Percentiles rank a stretch among this genome's conserved stretches.
phyloP scores from a whole-genome alignment of 2,797 vertebrate species.

The Poecile montanus region DNA sequence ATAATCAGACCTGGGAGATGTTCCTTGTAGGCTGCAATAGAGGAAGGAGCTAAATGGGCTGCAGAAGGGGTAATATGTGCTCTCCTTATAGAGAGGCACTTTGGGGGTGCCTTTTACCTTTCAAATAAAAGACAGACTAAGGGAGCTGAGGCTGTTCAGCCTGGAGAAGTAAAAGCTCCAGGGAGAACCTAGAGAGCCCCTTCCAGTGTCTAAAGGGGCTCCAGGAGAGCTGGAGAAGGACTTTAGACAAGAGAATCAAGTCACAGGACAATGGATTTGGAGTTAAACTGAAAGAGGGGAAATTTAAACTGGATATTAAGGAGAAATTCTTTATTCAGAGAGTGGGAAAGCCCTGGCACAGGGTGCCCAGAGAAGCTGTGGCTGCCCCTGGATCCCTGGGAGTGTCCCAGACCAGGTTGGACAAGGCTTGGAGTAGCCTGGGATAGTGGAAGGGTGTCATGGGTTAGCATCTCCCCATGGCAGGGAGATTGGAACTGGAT shows the following conservation, averaged over 20 bases:
- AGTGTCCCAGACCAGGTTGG: not conserved
- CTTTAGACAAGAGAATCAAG: fast-evolving
- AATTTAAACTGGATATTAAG: not conserved
- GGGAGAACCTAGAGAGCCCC: not conserved
- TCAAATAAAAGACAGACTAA: not conserved
- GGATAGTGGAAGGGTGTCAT: fast-evolving
- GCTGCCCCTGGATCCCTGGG: not conserved
- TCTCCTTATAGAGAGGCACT: not conserved
- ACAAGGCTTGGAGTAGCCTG: fast-evolving
- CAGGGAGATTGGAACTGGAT: not conserved
- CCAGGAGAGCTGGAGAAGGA: not conserved
- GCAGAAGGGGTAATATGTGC: not conserved
- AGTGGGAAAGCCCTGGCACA: not conserved
- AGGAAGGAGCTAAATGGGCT: not conserved
- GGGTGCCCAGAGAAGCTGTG: fast-evolving
- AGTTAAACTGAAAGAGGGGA: not conserved
- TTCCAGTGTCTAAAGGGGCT: not conserved
- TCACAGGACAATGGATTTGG: not conserved
- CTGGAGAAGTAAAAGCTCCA: not conserved
- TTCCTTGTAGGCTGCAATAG: not conserved
- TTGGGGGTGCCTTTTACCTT: not conserved
- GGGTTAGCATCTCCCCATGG: too few relatives aligned
- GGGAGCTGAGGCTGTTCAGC: not conserved
- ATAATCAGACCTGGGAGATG: not conserved
- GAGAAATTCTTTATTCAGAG: not conserved